Evolutionary conservation across 2,797 vertebrate genomes (phyloP).

Genomic region (Pseudochirops cupreus): DNA sequence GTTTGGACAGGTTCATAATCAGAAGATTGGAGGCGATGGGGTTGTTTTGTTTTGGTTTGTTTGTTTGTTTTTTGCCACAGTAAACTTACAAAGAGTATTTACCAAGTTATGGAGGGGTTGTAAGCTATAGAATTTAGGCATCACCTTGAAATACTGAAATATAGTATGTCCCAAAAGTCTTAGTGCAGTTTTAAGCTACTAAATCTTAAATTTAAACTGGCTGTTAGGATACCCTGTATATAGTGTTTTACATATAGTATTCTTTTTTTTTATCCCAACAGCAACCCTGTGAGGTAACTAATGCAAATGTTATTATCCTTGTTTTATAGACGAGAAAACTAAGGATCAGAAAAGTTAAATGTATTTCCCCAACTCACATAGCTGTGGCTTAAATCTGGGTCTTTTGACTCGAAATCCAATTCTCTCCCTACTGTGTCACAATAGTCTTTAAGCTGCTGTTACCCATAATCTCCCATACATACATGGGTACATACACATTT

Average conservation of each 20-base stretch:
- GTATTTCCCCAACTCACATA: not conserved
- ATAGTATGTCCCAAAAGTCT: not conserved
- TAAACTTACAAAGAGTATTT: not conserved
- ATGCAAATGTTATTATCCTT: not conserved
- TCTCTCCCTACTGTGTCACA: not conserved
- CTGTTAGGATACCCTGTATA: not conserved
- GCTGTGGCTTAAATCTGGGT: not conserved
- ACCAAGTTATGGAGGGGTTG: not conserved
- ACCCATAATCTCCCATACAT: not conserved
- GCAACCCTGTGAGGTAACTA: not conserved
- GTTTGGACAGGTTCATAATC: not conserved
- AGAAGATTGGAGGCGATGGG: not conserved
- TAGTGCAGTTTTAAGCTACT: not conserved
- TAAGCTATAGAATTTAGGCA: not conserved
- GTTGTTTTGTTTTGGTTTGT: not conserved
- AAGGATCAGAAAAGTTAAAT: not conserved
- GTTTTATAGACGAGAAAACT: not conserved
- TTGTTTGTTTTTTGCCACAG: not conserved
- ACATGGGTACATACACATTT: not conserved
- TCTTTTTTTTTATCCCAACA: not conserved
- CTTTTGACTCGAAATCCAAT: not conserved
- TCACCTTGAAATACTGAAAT: not conserved
- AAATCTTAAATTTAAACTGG: not conserved
- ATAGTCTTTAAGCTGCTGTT: not conserved
- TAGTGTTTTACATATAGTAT: not conserved